Conservation (phyloP, 2,113 vertebrate genomes). For the Sterrhoptilus dennistouni region DNA sequence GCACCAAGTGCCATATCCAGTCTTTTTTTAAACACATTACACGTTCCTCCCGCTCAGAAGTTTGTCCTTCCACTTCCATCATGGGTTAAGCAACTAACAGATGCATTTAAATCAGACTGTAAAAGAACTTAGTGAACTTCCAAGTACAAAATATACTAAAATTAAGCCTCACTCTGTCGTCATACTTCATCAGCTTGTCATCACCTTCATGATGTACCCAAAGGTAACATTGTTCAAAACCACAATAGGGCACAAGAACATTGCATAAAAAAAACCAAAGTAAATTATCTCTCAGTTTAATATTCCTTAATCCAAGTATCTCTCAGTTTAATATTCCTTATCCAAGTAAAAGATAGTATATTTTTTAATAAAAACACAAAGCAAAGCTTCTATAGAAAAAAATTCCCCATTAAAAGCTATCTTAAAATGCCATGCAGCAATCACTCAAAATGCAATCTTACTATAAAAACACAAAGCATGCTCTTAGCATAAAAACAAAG, state of each 20-base stretch:
- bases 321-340: background rate
- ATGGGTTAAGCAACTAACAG: conserved; percentile 22
- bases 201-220: background rate
- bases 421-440: background rate
- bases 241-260: background rate
- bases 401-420: background rate
- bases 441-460: background rate
- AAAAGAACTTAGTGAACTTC: conserved; percentile 13
- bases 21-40: background rate
- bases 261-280: background rate
- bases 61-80: conserved; percentile 47
- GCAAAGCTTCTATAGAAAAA: background rate
- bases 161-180: background rate
- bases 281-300: background rate
- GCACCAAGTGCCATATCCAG: background rate
- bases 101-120: background rate
- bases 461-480: background rate
- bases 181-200: conserved; percentile 25
- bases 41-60: background rate
- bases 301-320: background rate
- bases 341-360: background rate
- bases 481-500: conserved; percentile 17
- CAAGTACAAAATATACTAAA: conserved; percentile 18
- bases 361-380: background rate
- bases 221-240: conserved; percentile 28